A percentile compares a stretch with the other conserved stretches of the same genome.
Evolutionary conservation across 2,113 vertebrate genomes (phyloP).

Genomic region (Corythornis vintsioides): DNA sequence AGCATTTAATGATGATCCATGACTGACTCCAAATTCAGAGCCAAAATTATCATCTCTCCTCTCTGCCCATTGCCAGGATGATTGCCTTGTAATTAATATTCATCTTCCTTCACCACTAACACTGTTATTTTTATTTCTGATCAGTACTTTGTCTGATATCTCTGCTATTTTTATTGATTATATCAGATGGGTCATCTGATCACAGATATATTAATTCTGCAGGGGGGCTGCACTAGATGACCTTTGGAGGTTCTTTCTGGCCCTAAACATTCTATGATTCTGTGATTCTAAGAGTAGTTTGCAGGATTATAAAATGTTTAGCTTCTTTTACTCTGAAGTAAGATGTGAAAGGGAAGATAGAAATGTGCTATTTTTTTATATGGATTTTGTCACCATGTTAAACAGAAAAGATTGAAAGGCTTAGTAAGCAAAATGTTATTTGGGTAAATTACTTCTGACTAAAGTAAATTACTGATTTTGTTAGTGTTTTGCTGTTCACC

Average conservation of each 20-base stretch:
- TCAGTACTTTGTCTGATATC: not conserved
- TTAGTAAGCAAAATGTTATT: not conserved
- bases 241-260: too few relatives aligned
- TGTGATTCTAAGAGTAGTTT: not conserved
- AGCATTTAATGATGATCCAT: not conserved
- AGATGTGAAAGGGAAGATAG: not conserved
- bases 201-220: not conserved
- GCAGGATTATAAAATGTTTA: not conserved
- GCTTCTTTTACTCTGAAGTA: not conserved
- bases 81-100: not conserved
- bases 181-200: not conserved
- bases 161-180: not conserved
- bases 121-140: not conserved
- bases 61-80: not conserved
- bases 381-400: not conserved
- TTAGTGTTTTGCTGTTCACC: not conserved
- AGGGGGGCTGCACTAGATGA: too few relatives aligned
- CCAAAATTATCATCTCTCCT: not conserved
- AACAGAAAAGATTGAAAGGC: not conserved
- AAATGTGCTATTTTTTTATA: not conserved
- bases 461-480: not conserved
- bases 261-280: too few relatives aligned
- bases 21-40: not conserved
- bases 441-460: not conserved
- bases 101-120: not conserved